These are phyloP conservation scores for Himalopsyche japonica DNA, from an alignment of 2,888 invertebrate genomes.

Conservation along the genomic window DNA sequence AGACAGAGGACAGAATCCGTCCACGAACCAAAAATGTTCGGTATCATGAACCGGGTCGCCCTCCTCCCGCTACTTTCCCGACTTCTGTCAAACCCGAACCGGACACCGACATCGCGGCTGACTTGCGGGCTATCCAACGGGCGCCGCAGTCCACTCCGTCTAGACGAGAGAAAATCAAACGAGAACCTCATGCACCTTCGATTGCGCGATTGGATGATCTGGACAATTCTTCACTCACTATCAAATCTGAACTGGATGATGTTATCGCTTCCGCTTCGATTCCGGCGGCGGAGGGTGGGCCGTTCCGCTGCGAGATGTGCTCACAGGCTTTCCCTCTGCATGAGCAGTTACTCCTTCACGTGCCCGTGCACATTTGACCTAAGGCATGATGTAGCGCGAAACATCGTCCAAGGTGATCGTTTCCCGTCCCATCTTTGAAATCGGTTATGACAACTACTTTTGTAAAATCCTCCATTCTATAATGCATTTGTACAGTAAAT, in stretches of 20 bases:
- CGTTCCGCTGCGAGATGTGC: constrained; percentile 84
- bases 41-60: constrained; percentile 50
- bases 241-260: constrained; percentile 52
- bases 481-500: neutral
- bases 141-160: constrained; percentile 35
- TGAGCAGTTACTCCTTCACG: constrained; percentile 72
- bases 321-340: constrained; percentile 73
- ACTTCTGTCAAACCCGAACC: constrained; percentile 45
- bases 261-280: constrained; percentile 45
- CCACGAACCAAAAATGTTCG: constrained; percentile 69
- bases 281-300: constrained; percentile 56
- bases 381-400: neutral
- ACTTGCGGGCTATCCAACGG: constrained; percentile 50
- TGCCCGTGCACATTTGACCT: constrained; percentile 79
- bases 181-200: neutral
- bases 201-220: neutral
- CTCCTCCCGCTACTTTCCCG: constrained; percentile 35
- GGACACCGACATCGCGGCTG: constrained; percentile 54
- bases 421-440: neutral
- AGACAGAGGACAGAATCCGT: constrained; percentile 48
- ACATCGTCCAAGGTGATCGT: neutral
- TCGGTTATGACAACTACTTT: neutral
- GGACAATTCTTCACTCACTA: constrained; percentile 41
- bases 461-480: neutral
- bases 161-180: constrained; percentile 16